Evolutionary conservation across 2,797 vertebrate species (phyloP), one percentile per base, ranked within the genome.

Genomic region (Coendou prehensilis): DNA sequence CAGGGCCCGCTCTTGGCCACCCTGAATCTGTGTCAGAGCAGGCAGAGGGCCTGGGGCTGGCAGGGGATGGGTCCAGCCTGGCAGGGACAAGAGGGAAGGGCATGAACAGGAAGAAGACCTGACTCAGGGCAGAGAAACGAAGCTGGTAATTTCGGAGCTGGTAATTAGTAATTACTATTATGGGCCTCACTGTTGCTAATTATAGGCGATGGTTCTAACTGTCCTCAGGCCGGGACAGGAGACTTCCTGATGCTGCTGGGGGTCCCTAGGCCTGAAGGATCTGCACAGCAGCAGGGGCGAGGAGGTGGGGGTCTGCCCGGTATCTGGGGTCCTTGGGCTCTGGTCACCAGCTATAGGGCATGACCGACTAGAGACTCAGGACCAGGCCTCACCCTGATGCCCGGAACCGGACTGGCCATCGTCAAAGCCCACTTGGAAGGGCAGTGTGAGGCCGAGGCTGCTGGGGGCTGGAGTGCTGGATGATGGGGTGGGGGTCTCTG

Each of bases 111-210:
- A 64, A 81, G 75, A 76, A 59, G 71, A 33, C 20, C 88, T 69
- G 28, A 94, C 52, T 63, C 76, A 69, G 56, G 75, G 83, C 28
- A 28, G 79, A 81, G 86, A 93, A 93, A 92, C 28, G 18, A 71
- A 89, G 86, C 71, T 75, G 75, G 71, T 5, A 45, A 54, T 63
- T 93, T 92, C 1, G 6, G 37, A n/a, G 45, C 73, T 75, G 92
- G 82, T 92, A 94, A 96, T 95, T 88, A 80, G 93, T 95, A 93
- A 95, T 93, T 82, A 91, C 59, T 87, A 67, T 79, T 79, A 86
- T 3, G 47, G 76, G 50, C 50, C 23, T 84, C 79, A 83, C 57
- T 82, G 69, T 56, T 57, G 59, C 84, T 95, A 95, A 96, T 96
- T 96, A 93, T 10, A 95, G 96, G 82, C 5, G 1, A 71, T 22